Conservation (phyloP, 1,140 invertebrate species). For the Hermetia illucens region DNA sequence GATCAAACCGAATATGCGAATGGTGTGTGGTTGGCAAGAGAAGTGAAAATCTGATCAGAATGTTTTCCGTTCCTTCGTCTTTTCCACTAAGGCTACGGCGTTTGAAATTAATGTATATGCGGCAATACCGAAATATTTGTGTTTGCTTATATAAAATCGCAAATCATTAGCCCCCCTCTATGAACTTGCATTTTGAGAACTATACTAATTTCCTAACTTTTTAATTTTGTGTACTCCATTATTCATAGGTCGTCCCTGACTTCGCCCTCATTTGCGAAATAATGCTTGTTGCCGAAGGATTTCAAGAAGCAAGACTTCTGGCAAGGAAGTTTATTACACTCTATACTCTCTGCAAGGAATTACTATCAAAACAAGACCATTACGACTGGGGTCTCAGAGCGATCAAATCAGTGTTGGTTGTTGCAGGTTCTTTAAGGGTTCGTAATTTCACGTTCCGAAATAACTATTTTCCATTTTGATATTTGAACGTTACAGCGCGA, state of each 20-base stretch:
- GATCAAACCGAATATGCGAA: no score
- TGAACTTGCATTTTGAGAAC: no score
- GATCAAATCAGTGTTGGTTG: conserved; percentile 84
- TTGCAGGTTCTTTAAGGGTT: conserved; percentile 69
- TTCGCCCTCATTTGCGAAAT: conserved; percentile 89
- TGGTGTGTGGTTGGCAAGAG: no score
- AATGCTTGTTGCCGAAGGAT: conserved; percentile 86
- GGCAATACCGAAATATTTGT: no score
- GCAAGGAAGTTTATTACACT: conserved; percentile 87
- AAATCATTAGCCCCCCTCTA: no score
- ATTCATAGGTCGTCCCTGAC: conserved; percentile 85
- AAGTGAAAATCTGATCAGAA: no score
- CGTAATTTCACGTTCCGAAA: conserved; percentile 9
- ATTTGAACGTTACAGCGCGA: conserved; percentile 33
- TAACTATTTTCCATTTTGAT: neutral
- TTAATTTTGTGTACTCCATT: no score
- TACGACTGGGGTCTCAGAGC: conserved; percentile 90
- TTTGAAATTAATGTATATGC: no score
- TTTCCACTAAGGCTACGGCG: no score
- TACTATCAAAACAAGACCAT: conserved; percentile 86
- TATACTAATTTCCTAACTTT: no score
- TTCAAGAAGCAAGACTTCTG: conserved; percentile 70
- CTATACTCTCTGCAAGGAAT: conserved; percentile 73
- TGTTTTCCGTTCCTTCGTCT: no score
- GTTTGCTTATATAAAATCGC: no score